Percentiles rank a stretch among this genome's conserved stretches.
Conservation (phyloP, 2,888 invertebrate species). For the Corythucha ciliata region DNA sequence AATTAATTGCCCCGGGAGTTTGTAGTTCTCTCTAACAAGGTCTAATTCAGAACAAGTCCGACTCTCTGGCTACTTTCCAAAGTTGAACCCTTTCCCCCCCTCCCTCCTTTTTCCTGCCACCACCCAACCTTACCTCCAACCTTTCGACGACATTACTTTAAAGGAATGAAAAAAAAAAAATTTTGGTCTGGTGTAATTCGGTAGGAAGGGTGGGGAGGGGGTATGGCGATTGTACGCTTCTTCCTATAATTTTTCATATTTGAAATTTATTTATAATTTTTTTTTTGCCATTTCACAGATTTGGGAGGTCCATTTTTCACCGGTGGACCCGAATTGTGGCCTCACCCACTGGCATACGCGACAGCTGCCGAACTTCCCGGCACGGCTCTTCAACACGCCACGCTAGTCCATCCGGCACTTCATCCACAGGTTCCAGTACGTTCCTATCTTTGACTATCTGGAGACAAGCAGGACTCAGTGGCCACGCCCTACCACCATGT, state of each 20-base stretch:
- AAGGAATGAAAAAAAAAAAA: too few species aligned
- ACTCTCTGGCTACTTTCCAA: too few species aligned
- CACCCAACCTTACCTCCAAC: too few species aligned
- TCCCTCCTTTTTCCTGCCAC: too few species aligned
- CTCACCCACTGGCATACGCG: conserved; percentile 74
- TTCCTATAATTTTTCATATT: background rate
- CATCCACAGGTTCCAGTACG: conserved; percentile 96
- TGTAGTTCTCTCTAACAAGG: too few species aligned
- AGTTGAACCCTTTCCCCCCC: too few species aligned
- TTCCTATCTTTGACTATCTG: conserved; percentile 94
- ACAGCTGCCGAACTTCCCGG: conserved; percentile 72
- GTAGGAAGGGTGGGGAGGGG: too few species aligned
- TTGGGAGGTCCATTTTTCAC: conserved; percentile 94
- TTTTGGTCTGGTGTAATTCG: too few species aligned
- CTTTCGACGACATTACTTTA: too few species aligned
- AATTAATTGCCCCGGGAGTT: too few species aligned
- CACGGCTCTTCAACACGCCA: conserved; percentile 71
- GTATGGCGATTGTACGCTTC: too few species aligned
- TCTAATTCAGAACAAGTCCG: too few species aligned
- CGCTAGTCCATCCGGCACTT: conserved; percentile 92
- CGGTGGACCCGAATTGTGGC: conserved; percentile 88
- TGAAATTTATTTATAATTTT: background rate
- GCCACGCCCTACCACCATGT: conserved; percentile 41
- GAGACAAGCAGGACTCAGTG: conserved; percentile 46
- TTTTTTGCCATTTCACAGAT: conserved; percentile 50